phyloP scores from a whole-genome alignment of 2,113 vertebrate species.

The Arvicanthis niloticus region DNA sequence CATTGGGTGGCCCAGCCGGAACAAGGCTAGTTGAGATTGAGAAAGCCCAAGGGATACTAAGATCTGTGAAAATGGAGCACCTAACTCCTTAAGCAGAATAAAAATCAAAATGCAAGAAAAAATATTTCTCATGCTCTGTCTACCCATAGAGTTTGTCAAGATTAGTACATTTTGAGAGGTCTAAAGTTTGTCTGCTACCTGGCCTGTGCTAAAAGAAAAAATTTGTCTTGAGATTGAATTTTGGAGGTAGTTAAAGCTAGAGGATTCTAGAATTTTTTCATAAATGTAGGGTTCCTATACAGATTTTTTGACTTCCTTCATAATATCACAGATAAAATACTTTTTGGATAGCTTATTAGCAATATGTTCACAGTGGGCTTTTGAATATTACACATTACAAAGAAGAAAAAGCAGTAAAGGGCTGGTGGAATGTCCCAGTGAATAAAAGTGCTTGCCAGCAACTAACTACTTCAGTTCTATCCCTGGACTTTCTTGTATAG shows the following conservation, averaged over 20 bases:
- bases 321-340: slow-evolving; percentile 6
- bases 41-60: background rate
- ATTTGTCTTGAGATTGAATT: slow-evolving; percentile 38
- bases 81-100: background rate
- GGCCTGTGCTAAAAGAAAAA: slow-evolving; percentile 18
- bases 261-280: background rate
- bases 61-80: too few relatives aligned
- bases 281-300: background rate
- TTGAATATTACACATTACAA: slow-evolving; percentile 37
- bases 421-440: background rate
- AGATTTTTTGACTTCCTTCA: slow-evolving; percentile 56
- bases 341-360: slow-evolving; percentile 51
- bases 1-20: too few relatives aligned
- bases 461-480: background rate
- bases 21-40: background rate
- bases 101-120: background rate
- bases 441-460: background rate
- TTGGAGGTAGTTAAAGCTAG: background rate
- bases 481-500: background rate
- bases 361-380: slow-evolving; percentile 4
- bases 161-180: background rate
- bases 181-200: background rate
- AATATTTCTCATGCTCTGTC: background rate
- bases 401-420: background rate
- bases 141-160: background rate